A percentile compares a stretch with the other conserved stretches of the same genome.
Evolutionary conservation across 2,888 invertebrate genomes (phyloP).

Genomic region (Cotesia congregata): DNA sequence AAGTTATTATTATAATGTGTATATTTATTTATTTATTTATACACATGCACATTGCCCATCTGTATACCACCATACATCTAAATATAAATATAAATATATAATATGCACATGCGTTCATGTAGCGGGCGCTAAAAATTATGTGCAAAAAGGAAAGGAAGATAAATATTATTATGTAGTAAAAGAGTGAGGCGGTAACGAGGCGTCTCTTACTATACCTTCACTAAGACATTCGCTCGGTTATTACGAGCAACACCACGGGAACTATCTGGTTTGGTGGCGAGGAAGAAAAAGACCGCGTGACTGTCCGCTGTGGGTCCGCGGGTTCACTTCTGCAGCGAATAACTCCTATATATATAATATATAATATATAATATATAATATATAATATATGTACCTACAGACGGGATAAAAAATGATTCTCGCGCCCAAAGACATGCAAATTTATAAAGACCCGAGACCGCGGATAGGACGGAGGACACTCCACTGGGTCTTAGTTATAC

Average conservation of each 20-base stretch:
- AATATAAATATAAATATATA: slow-evolving; percentile 27
- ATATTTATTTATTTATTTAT: slow-evolving; percentile 15
- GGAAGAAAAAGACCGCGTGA: slow-evolving; percentile 36
- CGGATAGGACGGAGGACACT: slow-evolving; percentile 20
- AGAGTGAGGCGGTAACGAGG: slow-evolving; percentile 40
- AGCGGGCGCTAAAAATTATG: slow-evolving; percentile 20
- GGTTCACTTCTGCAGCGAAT: slow-evolving; percentile 32
- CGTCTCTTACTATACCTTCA: slow-evolving; percentile 42
- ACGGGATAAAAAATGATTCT: slow-evolving; percentile 68
- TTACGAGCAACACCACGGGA: slow-evolving; percentile 66
- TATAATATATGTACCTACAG: slow-evolving; percentile 52
- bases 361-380: slow-evolving; percentile 25
- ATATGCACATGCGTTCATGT: slow-evolving; percentile 19
- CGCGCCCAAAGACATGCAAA: slow-evolving; percentile 67
- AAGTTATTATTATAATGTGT: slow-evolving; percentile 5
- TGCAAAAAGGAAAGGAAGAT: slow-evolving; percentile 14
- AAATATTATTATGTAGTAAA: slow-evolving; percentile 21
- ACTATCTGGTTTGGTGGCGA: slow-evolving; percentile 47
- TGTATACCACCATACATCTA: background rate
- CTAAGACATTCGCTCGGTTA: slow-evolving; percentile 62
- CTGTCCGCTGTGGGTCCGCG: slow-evolving; percentile 64
- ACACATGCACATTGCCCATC: too few relatives aligned
- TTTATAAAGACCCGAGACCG: slow-evolving; percentile 64
- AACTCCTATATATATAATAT: background rate
- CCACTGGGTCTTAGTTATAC: background rate